Evolutionary conservation across 2,113 vertebrate species (phyloP).

Genomic region (Megaceryle maxima): DNA sequence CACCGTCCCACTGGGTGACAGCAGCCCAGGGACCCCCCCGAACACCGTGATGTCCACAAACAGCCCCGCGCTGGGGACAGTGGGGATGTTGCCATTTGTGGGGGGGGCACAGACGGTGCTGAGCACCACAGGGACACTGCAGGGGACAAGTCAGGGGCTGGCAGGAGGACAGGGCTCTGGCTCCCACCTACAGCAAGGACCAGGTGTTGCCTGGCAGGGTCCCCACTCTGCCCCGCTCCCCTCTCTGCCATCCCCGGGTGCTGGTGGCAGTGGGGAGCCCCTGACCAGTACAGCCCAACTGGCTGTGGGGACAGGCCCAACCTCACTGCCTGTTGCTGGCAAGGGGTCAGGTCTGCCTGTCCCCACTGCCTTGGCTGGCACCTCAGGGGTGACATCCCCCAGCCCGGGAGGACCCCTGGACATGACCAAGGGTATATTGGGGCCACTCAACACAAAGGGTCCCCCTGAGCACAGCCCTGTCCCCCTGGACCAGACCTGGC

Average conservation of each 20-base stretch:
- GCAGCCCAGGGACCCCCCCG: neutral
- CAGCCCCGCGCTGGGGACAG: fast-evolving
- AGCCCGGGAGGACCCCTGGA: fast-evolving
- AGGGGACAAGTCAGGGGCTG: neutral
- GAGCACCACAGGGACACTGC: neutral
- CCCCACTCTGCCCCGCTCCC: neutral
- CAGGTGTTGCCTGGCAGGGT: fast-evolving
- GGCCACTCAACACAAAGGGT: fast-evolving
- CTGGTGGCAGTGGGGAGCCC: neutral
- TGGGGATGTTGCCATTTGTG: fast-evolving
- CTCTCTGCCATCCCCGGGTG: neutral
- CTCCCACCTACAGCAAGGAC: fast-evolving
- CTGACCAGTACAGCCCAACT: neutral
- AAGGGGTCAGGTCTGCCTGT: neutral
- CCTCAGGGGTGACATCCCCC: neutral
- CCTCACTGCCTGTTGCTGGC: neutral
- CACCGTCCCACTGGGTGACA: fast-evolving
- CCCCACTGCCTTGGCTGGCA: fast-evolving
- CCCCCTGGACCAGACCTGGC: neutral
- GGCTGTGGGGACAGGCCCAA: fast-evolving
- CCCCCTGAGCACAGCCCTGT: neutral
- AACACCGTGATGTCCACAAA: fast-evolving
- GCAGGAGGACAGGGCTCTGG: neutral
- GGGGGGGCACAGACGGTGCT: neutral
- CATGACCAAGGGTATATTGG: fast-evolving